Conservation (phyloP, 2,113 vertebrate genomes). For the Melanerpes formicivorus region DNA sequence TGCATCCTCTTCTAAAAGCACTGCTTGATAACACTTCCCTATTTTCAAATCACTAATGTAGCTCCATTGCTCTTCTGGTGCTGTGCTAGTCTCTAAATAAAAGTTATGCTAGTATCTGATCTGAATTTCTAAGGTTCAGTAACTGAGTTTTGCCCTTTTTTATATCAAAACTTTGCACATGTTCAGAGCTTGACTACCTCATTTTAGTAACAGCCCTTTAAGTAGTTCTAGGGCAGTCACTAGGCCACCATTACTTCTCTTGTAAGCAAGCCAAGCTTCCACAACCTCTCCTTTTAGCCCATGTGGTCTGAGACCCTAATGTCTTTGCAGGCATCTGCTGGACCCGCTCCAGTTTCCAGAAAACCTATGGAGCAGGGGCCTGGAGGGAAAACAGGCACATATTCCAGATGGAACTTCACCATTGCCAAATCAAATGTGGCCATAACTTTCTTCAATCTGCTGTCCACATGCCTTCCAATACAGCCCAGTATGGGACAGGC, state of each 20-base stretch:
- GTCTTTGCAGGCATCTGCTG: neutral
- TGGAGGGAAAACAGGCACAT: neutral
- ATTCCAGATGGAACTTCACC: neutral
- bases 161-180: neutral
- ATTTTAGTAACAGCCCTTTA: neutral
- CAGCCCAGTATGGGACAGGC: neutral
- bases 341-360: neutral
- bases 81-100: neutral
- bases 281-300: neutral
- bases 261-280: neutral
- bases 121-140: neutral
- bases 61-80: neutral
- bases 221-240: neutral
- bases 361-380: neutral
- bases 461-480: neutral
- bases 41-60: neutral
- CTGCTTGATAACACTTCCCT: neutral
- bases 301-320: neutral
- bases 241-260: neutral
- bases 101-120: neutral
- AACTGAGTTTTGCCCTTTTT: neutral
- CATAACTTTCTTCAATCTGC: neutral
- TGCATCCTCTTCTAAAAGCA: neutral
- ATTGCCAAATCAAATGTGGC: neutral
- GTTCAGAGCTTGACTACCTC: neutral